Evolutionary conservation across 2,797 vertebrate genomes (phyloP).

Genomic region (Ambastaia sidthimunki): DNA sequence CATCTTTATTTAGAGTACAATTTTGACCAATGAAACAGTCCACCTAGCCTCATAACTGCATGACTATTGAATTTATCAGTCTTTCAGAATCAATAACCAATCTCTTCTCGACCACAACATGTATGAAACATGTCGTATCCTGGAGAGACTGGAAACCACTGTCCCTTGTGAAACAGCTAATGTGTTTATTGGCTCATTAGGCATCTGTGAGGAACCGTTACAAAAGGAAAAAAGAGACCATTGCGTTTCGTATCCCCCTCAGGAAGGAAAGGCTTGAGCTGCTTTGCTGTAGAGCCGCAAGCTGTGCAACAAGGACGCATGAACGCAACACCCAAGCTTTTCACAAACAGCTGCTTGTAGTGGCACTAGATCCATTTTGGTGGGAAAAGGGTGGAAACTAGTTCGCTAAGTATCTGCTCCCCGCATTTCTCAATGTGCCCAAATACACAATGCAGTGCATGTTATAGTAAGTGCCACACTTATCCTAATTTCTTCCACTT

Average conservation of each 20-base stretch:
- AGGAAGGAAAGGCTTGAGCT: slow-evolving; percentile 79
- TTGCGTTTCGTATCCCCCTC: slow-evolving; percentile 73
- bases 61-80: neutral
- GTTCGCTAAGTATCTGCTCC: neutral
- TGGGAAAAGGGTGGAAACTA: slow-evolving; percentile 8
- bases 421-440: slow-evolving; percentile 11
- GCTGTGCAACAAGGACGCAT: slow-evolving; percentile 59
- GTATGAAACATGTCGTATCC: neutral
- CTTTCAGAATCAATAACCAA: slow-evolving; percentile 41
- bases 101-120: slow-evolving; percentile 5
- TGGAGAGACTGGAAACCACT: slow-evolving; percentile 22
- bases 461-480: neutral
- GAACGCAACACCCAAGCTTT: slow-evolving; percentile 55
- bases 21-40: neutral
- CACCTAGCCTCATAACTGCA: neutral
- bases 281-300: slow-evolving; percentile 66
- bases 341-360: slow-evolving; percentile 57
- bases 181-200: slow-evolving; percentile 69
- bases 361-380: slow-evolving; percentile 40
- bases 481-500: neutral
- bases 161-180: slow-evolving; percentile 75
- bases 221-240: slow-evolving; percentile 74
- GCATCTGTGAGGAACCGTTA: slow-evolving; percentile 72
- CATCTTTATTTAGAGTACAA: too few relatives aligned
- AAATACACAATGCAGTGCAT: neutral